Percentiles rank a stretch among this genome's conserved stretches.
phyloP scores from a whole-genome alignment of 2,113 vertebrate species.

The Ancistrus triradiatus region DNA sequence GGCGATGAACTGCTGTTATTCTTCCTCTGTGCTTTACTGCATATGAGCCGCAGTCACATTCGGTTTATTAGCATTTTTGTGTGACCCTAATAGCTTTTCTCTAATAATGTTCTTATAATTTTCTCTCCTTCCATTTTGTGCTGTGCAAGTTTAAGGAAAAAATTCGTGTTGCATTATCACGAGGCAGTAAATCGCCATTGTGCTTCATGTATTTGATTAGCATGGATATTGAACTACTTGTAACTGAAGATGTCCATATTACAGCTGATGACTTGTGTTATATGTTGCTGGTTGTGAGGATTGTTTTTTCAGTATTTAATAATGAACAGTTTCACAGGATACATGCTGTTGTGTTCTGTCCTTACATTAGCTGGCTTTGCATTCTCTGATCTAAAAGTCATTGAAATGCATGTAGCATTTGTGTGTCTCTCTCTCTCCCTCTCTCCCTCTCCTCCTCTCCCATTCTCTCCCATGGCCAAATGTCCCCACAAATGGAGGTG shows the following conservation, averaged over 20 bases:
- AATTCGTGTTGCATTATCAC: background rate
- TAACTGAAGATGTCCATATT: conserved; percentile 1
- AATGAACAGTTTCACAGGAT: too few species aligned
- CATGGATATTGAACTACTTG: background rate
- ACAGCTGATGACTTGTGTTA: background rate
- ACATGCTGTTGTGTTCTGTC: too few species aligned
- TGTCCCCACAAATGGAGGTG: too few species aligned
- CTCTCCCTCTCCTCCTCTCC: too few species aligned
- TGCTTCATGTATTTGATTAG: background rate
- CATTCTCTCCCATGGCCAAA: too few species aligned
- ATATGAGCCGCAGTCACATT: background rate
- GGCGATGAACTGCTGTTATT: conserved; percentile 36
- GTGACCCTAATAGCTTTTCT: conserved; percentile 10
- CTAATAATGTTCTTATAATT: too few species aligned
- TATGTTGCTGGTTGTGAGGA: conserved; percentile 37
- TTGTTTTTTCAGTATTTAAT: too few species aligned
- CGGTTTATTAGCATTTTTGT: background rate
- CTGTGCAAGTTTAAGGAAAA: background rate
- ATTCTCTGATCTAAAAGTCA: too few species aligned
- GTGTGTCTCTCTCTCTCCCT: too few species aligned
- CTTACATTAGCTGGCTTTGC: too few species aligned
- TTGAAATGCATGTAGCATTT: too few species aligned
- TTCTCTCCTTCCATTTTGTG: background rate
- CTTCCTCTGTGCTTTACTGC: background rate
- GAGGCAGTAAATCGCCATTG: background rate